A percentile compares a stretch with the other conserved stretches of the same genome.
Evolutionary conservation across 2,797 vertebrate species (phyloP).

Genomic region (Leucoraja ocellata): DNA sequence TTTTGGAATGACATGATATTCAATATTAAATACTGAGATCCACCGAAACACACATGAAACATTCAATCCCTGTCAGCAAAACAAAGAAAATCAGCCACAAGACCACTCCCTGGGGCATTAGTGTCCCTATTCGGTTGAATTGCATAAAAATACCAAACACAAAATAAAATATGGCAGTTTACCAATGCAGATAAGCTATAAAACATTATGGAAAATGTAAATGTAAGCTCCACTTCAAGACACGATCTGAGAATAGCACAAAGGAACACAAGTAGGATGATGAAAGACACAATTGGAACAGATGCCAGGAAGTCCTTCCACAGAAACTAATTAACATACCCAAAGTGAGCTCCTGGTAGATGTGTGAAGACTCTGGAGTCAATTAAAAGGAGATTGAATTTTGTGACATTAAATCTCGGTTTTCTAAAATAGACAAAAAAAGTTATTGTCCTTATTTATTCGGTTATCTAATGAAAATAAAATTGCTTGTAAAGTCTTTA

Average conservation of each 20-base stretch:
- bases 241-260: neutral
- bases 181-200: neutral
- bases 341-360: neutral
- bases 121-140: neutral
- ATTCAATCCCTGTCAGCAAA: neutral
- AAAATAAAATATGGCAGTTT: neutral
- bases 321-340: neutral
- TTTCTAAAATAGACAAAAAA: neutral
- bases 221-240: neutral
- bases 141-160: neutral
- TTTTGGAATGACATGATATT: neutral
- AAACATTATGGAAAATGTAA: neutral
- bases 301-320: neutral
- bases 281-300: neutral
- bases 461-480: neutral
- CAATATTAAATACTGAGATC: slow-evolving; percentile 3
- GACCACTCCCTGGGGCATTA: neutral
- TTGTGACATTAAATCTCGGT: neutral
- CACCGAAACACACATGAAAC: neutral
- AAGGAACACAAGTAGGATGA: neutral
- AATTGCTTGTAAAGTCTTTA: neutral
- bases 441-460: neutral
- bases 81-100: neutral
- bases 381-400: neutral
- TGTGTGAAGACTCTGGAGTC: neutral